These are phyloP conservation scores for Heliocidaris erythrogramma DNA, from an alignment of 35 echinoderm and acorn worm species.

Conservation along the genomic window DNA sequence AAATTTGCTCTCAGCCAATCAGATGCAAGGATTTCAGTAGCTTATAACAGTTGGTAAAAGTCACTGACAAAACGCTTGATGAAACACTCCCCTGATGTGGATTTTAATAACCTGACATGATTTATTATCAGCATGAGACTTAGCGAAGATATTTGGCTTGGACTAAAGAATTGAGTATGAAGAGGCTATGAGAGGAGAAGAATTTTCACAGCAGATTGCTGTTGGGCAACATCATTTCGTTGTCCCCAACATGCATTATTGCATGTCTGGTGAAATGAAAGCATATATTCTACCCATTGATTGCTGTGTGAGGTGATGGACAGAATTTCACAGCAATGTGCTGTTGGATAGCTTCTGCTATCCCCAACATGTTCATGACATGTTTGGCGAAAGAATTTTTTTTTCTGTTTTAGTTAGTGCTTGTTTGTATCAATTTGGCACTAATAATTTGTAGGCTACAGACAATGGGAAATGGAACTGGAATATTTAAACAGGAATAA, in stretches of 20 bases:
- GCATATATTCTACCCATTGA: not conserved
- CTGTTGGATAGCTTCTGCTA: conserved; percentile 22
- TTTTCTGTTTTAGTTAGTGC: not conserved
- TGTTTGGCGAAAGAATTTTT: conserved; percentile 35
- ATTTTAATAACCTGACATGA: too few species aligned
- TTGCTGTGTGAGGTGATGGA: not conserved
- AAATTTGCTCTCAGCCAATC: too few species aligned
- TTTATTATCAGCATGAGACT: too few species aligned
- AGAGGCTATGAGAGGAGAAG: not conserved
- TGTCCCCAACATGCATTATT: not conserved
- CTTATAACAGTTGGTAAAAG: too few species aligned
- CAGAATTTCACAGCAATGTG: not conserved
- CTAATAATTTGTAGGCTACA: too few species aligned
- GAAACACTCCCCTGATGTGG: too few species aligned
- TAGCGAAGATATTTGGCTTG: not conserved
- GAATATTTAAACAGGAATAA: too few species aligned
- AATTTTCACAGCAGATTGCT: not conserved
- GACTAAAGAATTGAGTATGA: not conserved
- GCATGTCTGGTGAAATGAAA: not conserved
- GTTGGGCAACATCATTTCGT: not conserved
- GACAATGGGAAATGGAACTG: too few species aligned
- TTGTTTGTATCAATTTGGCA: too few species aligned
- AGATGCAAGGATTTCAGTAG: too few species aligned
- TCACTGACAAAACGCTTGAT: too few species aligned
- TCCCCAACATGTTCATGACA: conserved; percentile 2